phyloP scores from a whole-genome alignment of 2,888 invertebrate genomes.

The Drosophila formosana region DNA sequence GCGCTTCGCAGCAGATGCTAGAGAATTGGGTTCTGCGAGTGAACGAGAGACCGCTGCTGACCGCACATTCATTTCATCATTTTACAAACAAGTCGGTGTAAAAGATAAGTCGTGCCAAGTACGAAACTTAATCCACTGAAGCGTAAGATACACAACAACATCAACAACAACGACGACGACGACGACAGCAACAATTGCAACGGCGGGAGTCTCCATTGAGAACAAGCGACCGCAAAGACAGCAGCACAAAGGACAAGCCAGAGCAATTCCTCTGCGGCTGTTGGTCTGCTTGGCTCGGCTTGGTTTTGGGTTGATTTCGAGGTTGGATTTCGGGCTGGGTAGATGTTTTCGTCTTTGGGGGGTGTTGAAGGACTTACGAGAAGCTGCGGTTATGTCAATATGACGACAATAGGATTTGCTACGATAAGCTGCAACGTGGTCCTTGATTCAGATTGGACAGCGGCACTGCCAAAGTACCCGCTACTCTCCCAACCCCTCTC shows the following conservation, averaged over 20 bases:
- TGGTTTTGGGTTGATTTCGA: constrained; percentile 2
- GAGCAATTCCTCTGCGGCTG: constrained; percentile 62
- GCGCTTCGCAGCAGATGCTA: constrained; percentile 26
- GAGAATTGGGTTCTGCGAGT: constrained; percentile 4
- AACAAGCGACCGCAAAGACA: constrained; percentile 61
- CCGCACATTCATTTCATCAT: constrained; percentile 80
- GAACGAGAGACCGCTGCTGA: constrained; percentile 54
- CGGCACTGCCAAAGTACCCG: constrained; percentile 24
- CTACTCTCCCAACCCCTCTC: constrained; percentile 4
- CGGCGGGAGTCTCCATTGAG: constrained; percentile 34
- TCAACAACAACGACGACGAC: constrained; percentile 20
- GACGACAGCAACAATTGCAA: constrained; percentile 31
- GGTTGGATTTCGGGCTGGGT: background rate
- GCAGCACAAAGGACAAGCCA: constrained; percentile 59
- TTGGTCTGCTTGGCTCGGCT: constrained; percentile 16
- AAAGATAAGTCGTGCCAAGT: constrained; percentile 76
- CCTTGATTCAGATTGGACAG: constrained; percentile 60
- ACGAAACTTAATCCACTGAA: constrained; percentile 75
- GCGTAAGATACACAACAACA: constrained; percentile 71
- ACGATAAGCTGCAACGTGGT: constrained; percentile 70
- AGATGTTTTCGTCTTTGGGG: background rate
- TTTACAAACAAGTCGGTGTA: constrained; percentile 77
- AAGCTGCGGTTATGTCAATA: constrained; percentile 75
- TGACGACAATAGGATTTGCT: constrained; percentile 77
- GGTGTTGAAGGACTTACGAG: constrained; percentile 21